These are phyloP conservation scores for Volucella inanis DNA, from an alignment of 2,888 invertebrate species.

Conservation along the genomic window DNA sequence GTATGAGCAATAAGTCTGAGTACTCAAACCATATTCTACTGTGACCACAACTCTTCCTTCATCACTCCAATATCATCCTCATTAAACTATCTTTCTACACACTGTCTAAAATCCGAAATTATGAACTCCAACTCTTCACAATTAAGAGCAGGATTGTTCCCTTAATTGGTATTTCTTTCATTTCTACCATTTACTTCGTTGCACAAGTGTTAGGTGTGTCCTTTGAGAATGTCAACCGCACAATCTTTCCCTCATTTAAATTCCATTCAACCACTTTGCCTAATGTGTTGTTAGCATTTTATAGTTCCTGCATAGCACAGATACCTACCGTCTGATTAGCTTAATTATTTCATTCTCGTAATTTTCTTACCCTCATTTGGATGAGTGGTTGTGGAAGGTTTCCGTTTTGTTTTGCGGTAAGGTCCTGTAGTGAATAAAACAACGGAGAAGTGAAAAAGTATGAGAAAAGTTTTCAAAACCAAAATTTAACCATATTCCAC, in stretches of 20 bases:
- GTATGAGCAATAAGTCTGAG: too few species aligned
- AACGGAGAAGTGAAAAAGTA: too few species aligned
- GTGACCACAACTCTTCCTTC: too few species aligned
- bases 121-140: conserved; percentile 2
- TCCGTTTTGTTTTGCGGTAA: too few species aligned
- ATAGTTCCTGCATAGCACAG: conserved; percentile 34
- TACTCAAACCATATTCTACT: too few species aligned
- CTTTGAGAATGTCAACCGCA: conserved; percentile 21
- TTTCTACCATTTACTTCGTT: background rate
- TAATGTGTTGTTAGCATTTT: conserved; percentile 34
- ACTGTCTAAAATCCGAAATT: background rate
- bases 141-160: too few species aligned
- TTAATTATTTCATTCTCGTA: conserved; percentile 37
- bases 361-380: conserved; percentile 10
- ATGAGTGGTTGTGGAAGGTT: too few species aligned
- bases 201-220: background rate
- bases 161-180: background rate
- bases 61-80: too few species aligned
- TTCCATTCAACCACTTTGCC: conserved; percentile 48
- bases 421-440: too few species aligned
- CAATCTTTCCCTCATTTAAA: conserved; percentile 37
- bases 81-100: too few species aligned
- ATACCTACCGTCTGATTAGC: conserved; percentile 39
- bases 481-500: too few species aligned
- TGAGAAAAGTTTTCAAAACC: too few species aligned